Conservation (phyloP, 2,113 vertebrate genomes). For the Sphyrna mokarran region DNA sequence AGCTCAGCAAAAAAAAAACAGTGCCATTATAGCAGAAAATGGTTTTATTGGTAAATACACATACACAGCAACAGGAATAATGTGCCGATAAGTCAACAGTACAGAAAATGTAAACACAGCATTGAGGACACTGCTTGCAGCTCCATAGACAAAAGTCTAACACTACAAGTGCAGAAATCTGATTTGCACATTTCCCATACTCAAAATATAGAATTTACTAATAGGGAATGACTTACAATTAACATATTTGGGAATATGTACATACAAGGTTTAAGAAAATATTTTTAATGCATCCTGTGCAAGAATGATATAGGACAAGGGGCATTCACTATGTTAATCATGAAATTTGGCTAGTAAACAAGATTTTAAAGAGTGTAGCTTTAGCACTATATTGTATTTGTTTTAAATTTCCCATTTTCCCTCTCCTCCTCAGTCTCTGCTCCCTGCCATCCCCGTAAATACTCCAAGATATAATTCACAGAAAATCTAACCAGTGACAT, state of each 20-base stretch:
- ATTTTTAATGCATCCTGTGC: background rate
- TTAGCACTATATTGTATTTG: background rate
- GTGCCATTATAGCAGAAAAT: background rate
- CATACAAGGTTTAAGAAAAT: background rate
- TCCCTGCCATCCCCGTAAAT: too few species aligned
- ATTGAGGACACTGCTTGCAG: background rate
- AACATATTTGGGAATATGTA: background rate
- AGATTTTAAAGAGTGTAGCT: background rate
- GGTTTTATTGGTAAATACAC: conserved; percentile 9
- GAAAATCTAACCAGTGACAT: background rate
- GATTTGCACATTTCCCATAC: background rate
- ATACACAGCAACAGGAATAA: background rate
- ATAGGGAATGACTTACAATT: background rate
- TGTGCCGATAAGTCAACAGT: background rate
- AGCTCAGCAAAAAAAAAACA: background rate
- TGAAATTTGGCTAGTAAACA: background rate
- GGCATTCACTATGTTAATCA: background rate
- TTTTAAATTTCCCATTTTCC: background rate
- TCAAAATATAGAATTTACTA: background rate
- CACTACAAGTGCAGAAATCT: background rate
- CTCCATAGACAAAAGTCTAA: background rate
- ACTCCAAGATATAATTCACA: background rate
- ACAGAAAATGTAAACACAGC: background rate
- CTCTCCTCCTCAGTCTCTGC: too few species aligned
- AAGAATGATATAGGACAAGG: background rate